phyloP scores from a whole-genome alignment of 2,113 vertebrate species.

The Gorsachius goisagi region DNA sequence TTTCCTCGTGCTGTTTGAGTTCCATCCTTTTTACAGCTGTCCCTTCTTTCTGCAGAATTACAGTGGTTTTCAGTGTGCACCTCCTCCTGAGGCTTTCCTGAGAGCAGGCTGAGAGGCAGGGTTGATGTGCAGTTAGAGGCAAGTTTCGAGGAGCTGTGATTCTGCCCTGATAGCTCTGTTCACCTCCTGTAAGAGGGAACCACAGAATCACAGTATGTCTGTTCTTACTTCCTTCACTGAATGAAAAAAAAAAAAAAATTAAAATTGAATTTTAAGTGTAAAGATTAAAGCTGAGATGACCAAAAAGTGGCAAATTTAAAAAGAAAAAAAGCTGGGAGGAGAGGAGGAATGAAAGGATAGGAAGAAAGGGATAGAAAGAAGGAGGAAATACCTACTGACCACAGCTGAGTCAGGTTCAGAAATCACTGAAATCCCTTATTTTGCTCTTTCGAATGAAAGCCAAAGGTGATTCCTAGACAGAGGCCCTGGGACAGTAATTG shows the following conservation, averaged over 20 bases:
- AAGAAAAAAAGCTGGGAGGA: not conserved
- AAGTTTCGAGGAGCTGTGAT: not conserved
- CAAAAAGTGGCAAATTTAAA: not conserved
- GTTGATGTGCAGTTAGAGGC: not conserved
- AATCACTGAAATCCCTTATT: not conserved
- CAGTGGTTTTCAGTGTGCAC: not conserved
- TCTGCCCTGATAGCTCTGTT: not conserved
- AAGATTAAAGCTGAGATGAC: not conserved
- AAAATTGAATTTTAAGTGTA: not conserved
- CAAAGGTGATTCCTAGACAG: slow-evolving; percentile 47
- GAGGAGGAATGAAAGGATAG: not conserved
- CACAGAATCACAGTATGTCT: not conserved
- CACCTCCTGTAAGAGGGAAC: not conserved
- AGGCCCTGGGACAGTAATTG: not conserved
- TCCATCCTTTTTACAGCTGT: not conserved
- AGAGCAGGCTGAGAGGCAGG: not conserved
- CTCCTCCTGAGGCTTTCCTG: not conserved
- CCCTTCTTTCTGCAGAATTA: not conserved
- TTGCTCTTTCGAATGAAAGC: not conserved
- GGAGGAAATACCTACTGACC: not conserved
- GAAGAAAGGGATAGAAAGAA: not conserved
- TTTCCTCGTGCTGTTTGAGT: not conserved
- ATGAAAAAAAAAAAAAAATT: not conserved
- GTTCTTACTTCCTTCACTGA: not conserved
- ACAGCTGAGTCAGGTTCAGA: not conserved